These are phyloP conservation scores for Cherax quadricarinatus DNA, from an alignment of 1,140 invertebrate genomes.

Conservation along the genomic window DNA sequence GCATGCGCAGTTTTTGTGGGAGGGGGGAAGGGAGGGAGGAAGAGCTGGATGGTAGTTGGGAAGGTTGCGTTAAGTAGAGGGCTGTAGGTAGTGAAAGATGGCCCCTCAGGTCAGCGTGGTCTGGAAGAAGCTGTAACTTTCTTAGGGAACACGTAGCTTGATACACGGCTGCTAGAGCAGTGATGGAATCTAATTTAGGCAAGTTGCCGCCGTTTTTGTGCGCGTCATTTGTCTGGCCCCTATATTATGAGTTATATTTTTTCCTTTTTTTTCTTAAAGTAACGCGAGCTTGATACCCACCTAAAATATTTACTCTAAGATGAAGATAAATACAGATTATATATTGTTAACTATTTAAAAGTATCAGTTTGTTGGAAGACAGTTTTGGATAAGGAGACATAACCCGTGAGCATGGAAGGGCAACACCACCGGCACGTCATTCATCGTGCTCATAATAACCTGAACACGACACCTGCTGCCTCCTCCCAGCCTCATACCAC, in stretches of 20 bases:
- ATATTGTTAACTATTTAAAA: too few relatives aligned
- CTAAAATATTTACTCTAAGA: too few relatives aligned
- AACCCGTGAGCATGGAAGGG: background rate
- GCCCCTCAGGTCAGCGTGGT: conserved; percentile 1
- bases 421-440: background rate
- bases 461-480: background rate
- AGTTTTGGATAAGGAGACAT: too few relatives aligned
- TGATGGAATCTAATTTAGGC: background rate
- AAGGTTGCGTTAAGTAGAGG: background rate
- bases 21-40: background rate
- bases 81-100: background rate
- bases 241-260: too few relatives aligned
- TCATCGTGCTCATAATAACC: background rate
- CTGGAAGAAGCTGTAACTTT: conserved; percentile 14
- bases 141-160: background rate
- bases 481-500: background rate
- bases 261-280: too few relatives aligned
- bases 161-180: background rate
- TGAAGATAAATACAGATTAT: too few relatives aligned
- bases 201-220: background rate
- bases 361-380: too few relatives aligned
- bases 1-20: background rate
- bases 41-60: background rate
- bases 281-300: too few relatives aligned
- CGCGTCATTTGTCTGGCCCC: too few relatives aligned